Evolutionary conservation across 2,113 vertebrate genomes (phyloP), one percentile per base, ranked within the genome.

Genomic region (Athene cunicularia): DNA sequence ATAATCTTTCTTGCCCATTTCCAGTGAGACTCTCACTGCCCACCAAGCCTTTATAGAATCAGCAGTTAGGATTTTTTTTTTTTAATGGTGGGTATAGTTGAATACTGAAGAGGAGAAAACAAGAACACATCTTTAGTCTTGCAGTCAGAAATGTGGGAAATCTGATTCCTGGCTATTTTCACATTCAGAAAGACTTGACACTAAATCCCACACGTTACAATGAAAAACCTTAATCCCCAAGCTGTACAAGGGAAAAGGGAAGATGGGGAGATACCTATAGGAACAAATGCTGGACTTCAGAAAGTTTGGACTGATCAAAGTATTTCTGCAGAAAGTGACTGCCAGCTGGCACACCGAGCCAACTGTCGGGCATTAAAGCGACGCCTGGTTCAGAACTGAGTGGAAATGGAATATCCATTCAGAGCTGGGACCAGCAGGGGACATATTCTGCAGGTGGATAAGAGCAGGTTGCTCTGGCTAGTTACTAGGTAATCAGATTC

Each of bases 401-500:
- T 21, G 62, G 45, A 81, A 74, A 26, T 12, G 30, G 74, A 82
- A 56, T 8, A 22, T 49, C 41, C 33, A 58, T 58, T 58, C 70
- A 59, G 41, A 47, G 55, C 58, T 87, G 45, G 30, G 63, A n/a
- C 27, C 80, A 92, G 91, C 66, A 71, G 77, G 88, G 70, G 49
- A 45, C 33, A 39, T 11, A 8, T 56, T 82, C 62, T 86, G 56
- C 52, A 79, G 68, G 84, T 90, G 80, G 67, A 5, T 67, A 92
- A 73, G 35, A 76, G 47, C 75, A 80, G 50, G 35, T 56, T 86
- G 28, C 53, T 43, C 71, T 47, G 41, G 26, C 21, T 93, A 93
- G 93, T 96, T 94, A 94, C 59, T 47, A 70, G 41, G 13, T 80
- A 86, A 93, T 93, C 83, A 80, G 28, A 88, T 39, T 66, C 30